Evolutionary conservation across 1,140 invertebrate species (phyloP).

Genomic region (Penaeus japonicus): DNA sequence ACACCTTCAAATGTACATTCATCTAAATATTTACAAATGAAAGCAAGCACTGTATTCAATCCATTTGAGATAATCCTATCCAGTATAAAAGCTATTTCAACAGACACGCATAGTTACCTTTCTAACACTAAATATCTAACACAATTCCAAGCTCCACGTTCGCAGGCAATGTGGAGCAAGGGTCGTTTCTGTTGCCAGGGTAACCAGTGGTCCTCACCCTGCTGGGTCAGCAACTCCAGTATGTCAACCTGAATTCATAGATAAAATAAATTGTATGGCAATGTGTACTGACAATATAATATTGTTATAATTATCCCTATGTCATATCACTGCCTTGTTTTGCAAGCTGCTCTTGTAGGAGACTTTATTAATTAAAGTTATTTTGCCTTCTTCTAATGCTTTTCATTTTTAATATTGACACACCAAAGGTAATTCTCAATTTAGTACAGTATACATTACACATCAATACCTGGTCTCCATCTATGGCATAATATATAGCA

Average conservation of each 20-base stretch:
- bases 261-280: not conserved
- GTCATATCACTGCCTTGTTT: too few species aligned
- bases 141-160: constrained; percentile 76
- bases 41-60: not conserved
- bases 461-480: constrained; percentile 73
- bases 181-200: constrained; percentile 70
- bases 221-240: constrained; percentile 73
- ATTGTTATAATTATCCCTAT: too few species aligned
- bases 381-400: too few species aligned
- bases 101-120: constrained; percentile 60
- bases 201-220: constrained; percentile 76
- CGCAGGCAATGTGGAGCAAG: constrained; percentile 74
- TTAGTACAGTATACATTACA: not conserved
- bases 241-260: constrained; percentile 63
- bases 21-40: not conserved
- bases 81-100: too few species aligned
- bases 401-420: not conserved
- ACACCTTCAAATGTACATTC: not conserved
- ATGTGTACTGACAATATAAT: too few species aligned
- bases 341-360: too few species aligned
- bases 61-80: too few species aligned
- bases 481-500: constrained; percentile 77
- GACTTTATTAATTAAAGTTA: too few species aligned
- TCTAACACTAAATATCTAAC: constrained; percentile 73
- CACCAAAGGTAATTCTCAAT: not conserved